phyloP scores from a whole-genome alignment of 2,113 vertebrate genomes.

The Rhinogobius similis region DNA sequence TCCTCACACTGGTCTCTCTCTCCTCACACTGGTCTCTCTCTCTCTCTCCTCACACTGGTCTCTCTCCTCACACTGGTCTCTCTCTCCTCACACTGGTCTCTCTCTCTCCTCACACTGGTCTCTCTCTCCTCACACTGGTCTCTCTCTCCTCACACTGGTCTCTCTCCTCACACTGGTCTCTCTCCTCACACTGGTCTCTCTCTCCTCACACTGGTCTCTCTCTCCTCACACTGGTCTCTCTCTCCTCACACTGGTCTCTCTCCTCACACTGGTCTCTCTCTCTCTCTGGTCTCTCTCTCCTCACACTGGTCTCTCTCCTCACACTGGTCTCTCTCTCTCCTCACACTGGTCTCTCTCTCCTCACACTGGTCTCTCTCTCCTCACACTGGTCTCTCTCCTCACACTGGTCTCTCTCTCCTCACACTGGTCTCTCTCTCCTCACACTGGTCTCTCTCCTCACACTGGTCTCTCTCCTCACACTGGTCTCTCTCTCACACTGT shows the following conservation, averaged over 20 bases:
- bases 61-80: too few species aligned
- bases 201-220: constrained; percentile 29
- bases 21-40: neutral
- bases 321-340: constrained; percentile 36
- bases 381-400: neutral
- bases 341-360: neutral
- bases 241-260: neutral
- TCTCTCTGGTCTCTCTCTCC: neutral
- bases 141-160: too few species aligned
- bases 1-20: neutral
- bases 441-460: too few species aligned
- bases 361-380: constrained; percentile 29
- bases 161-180: too few species aligned
- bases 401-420: constrained; percentile 2
- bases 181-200: neutral
- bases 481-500: constrained; percentile 24
- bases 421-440: neutral
- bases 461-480: too few species aligned
- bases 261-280: constrained; percentile 36
- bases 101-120: too few species aligned
- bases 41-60: too few species aligned
- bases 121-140: too few species aligned
- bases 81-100: too few species aligned
- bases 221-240: neutral
- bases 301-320: constrained; percentile 31